These are phyloP conservation scores for Melospiza melodia DNA, from an alignment of 2,113 vertebrate species.

Conservation along the genomic window DNA sequence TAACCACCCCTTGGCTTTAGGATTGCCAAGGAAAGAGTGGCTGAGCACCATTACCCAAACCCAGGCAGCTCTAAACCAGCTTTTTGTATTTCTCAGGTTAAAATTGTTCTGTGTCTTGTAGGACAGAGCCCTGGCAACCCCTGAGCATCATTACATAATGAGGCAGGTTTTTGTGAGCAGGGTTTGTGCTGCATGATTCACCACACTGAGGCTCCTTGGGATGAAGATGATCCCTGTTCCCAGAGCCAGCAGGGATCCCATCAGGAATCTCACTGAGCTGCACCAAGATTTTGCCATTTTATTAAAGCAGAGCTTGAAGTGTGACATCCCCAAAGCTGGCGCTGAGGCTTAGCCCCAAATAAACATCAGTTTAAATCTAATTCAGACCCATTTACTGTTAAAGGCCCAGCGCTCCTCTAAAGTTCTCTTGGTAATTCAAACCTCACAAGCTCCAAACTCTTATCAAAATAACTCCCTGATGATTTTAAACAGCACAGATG, in stretches of 20 bases:
- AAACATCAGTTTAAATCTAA: not conserved
- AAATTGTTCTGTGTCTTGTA: not conserved
- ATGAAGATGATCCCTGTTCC: not conserved
- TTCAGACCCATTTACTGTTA: not conserved
- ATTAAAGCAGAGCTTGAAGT: not conserved
- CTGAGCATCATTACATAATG: accelerated
- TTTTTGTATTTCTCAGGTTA: not conserved
- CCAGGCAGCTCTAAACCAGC: not conserved
- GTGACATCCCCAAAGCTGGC: not conserved
- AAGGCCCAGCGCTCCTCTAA: not conserved
- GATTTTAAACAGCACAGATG: not conserved
- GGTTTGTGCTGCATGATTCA: not conserved
- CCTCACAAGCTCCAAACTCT: not conserved
- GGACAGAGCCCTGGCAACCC: not conserved
- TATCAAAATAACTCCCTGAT: not conserved
- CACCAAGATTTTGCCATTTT: not conserved
- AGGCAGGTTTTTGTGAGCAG: not conserved
- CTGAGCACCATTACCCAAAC: not conserved
- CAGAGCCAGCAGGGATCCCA: not conserved
- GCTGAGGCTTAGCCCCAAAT: not conserved
- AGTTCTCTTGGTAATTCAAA: not conserved
- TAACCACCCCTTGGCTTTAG: not conserved
- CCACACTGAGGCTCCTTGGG: accelerated
- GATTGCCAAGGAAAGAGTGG: not conserved
- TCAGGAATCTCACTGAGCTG: not conserved